A percentile compares a stretch with the other conserved stretches of the same genome.
These are phyloP conservation scores for Thereva unica DNA, from an alignment of 2,888 invertebrate species.

Conservation along the genomic window DNA sequence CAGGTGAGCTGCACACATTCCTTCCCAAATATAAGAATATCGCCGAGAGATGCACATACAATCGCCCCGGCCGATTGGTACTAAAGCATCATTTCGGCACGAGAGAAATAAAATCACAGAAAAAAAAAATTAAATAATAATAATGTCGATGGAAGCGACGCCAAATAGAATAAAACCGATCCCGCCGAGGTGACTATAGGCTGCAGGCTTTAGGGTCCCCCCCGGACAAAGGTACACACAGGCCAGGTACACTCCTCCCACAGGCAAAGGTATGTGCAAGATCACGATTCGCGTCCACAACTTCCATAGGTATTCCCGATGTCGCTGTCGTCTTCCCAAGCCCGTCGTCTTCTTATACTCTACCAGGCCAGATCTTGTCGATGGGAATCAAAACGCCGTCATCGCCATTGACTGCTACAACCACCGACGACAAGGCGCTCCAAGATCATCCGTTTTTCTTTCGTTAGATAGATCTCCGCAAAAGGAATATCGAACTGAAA, in stretches of 20 bases:
- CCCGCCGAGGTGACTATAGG: conserved; percentile 28
- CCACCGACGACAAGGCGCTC: conserved; percentile 8
- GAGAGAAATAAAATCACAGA: conserved; percentile 13
- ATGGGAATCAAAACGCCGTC: conserved; percentile 38
- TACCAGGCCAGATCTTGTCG: conserved; percentile 30
- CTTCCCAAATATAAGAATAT: conserved; percentile 31
- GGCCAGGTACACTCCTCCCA: conserved; percentile 38
- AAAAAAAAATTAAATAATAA: no score
- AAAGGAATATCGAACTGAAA: conserved; percentile 11
- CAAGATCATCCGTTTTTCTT: no score
- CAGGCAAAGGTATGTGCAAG: conserved; percentile 37
- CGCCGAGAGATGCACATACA: conserved; percentile 20
- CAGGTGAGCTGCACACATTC: conserved; percentile 33
- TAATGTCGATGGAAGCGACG: conserved; percentile 33
- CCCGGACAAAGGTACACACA: conserved; percentile 30
- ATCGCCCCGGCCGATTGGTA: conserved; percentile 18
- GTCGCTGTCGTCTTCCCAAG: conserved; percentile 31
- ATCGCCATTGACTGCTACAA: conserved; percentile 23
- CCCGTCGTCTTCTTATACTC: conserved; percentile 13
- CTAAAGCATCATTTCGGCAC: conserved; percentile 35
- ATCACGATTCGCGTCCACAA: conserved; percentile 39
- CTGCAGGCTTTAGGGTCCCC: conserved; percentile 8
- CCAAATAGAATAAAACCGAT: conserved; percentile 16
- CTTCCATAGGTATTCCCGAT: conserved; percentile 24
- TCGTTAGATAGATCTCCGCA: no score